These are phyloP conservation scores for Pheosia tremula DNA, from an alignment of 2,888 invertebrate species.

Conservation along the genomic window DNA sequence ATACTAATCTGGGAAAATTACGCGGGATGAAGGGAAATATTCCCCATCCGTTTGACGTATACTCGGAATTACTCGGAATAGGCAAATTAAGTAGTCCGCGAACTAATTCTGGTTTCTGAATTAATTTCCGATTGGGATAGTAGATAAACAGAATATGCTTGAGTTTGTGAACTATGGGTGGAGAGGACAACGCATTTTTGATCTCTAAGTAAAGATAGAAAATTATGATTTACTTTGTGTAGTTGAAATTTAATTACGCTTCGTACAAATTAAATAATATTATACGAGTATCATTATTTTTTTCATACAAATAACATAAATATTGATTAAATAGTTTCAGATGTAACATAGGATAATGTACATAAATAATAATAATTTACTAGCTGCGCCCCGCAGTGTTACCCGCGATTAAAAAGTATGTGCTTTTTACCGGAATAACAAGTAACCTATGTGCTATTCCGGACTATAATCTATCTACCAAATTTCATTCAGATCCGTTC, in stretches of 20 bases:
- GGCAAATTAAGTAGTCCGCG: conserved; percentile 1
- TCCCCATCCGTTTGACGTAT: conserved; percentile 11
- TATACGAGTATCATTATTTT: too few relatives aligned
- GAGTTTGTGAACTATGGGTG: not conserved
- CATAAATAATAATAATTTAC: too few relatives aligned
- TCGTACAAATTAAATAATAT: too few relatives aligned
- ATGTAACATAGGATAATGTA: too few relatives aligned
- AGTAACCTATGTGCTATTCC: too few relatives aligned
- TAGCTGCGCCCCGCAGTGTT: too few relatives aligned
- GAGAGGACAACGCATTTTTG: not conserved
- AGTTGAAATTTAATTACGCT: not conserved
- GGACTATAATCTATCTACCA: too few relatives aligned
- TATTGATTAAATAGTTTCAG: too few relatives aligned
- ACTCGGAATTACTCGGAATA: not conserved
- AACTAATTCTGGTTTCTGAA: not conserved
- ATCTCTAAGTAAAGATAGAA: not conserved
- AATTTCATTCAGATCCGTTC: too few relatives aligned
- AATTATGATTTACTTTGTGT: not conserved
- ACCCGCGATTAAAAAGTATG: too few relatives aligned
- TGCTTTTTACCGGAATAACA: too few relatives aligned
- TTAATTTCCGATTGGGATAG: not conserved
- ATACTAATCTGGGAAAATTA: conserved; percentile 57
- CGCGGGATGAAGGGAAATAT: conserved; percentile 31
- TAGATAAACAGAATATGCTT: not conserved
- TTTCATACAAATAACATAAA: too few relatives aligned